A percentile compares a stretch with the other conserved stretches of the same genome.
These are phyloP conservation scores for Caretta caretta DNA, from an alignment of 2,113 vertebrate species.

Conservation along the genomic window DNA sequence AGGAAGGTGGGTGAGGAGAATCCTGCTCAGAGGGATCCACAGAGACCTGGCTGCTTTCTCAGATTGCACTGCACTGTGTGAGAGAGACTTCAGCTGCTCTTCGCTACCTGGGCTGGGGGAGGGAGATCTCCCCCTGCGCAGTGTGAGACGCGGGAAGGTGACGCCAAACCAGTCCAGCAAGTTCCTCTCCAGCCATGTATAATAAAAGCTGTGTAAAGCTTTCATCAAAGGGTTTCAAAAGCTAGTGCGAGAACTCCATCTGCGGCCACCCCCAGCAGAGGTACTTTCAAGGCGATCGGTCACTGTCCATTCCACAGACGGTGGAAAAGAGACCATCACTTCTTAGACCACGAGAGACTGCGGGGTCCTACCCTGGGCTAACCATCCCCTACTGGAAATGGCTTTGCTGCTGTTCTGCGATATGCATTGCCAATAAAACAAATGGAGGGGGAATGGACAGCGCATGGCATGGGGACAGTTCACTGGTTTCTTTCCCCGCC, in stretches of 20 bases:
- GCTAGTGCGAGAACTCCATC: neutral
- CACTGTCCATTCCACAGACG: neutral
- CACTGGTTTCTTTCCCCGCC: neutral
- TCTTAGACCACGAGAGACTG: fast-evolving
- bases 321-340: neutral
- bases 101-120: neutral
- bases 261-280: neutral
- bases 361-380: neutral
- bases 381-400: neutral
- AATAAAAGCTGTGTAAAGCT: neutral
- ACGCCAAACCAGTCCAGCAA: neutral
- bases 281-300: neutral
- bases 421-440: neutral
- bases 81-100: neutral
- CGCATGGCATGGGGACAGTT: neutral
- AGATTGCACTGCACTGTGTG: neutral
- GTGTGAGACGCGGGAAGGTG: fast-evolving
- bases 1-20: neutral
- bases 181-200: neutral
- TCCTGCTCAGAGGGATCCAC: neutral
- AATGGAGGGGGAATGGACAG: neutral
- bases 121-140: neutral
- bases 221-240: neutral
- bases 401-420: neutral
- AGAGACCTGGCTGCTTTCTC: neutral